Evolutionary conservation across 2,888 invertebrate genomes (phyloP), one percentile per base, ranked within the genome.

Genomic region (Allacma fusca): DNA sequence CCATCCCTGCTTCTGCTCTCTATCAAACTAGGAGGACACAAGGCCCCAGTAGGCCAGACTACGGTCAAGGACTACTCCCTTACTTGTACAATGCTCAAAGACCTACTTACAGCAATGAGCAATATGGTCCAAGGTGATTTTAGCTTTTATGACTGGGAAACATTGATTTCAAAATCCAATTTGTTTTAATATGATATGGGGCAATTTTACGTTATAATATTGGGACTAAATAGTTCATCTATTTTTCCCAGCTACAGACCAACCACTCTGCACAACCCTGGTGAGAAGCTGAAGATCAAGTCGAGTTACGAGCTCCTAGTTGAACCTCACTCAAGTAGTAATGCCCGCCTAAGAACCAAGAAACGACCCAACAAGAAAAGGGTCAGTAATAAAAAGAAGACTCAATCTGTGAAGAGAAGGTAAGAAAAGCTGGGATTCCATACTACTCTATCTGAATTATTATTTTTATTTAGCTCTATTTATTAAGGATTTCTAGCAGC

Each of bases 271-370:
- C 76, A 77, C 65, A 77, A 77, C 28, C 76, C 76, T 16, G 76
- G 76, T 21, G 76, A 77, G 50, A 71, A 71, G 57, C 65, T 77
- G 5, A 71, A 77, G 23, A 77, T 77, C 50, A 77, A 77, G 23
- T 77, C 76, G 21, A 77, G 76, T 26, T 77, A 77, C 50, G 76
- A 77, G 59, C 34, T 77, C 0, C 65, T 71, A 9, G 76, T 77
- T 0, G 76, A 77, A 23, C 76, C 76, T 34, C 64, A 43, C 24
- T 64, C 23, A 9, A 12, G 59, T 21, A 24, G 26, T 5, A 5
- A 43, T 21, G 40, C 64, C 9, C 59, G 69, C 9, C 29, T 70
- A 40, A 29, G 70, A 23, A 77, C 76, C 1, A 77, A 77, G 65
- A 71, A 59, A 16, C 70, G 65, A 19, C 70, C 70, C 4, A 64